A percentile compares a stretch with the other conserved stretches of the same genome.
Conservation (phyloP, 2,888 invertebrate genomes). For the Thereva unica region DNA sequence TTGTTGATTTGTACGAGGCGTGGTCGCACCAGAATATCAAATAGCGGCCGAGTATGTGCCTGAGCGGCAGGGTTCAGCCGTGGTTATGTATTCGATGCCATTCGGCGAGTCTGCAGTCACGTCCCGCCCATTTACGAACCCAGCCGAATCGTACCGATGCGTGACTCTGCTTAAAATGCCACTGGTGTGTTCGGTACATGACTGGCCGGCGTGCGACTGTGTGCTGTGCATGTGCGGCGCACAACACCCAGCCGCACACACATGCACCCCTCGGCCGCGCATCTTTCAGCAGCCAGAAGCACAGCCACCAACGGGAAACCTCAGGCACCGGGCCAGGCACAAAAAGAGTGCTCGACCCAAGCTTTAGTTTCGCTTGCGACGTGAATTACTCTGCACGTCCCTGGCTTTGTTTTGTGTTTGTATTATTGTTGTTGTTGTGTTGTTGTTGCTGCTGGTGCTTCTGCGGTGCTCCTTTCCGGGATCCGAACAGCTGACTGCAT, state of each 20-base stretch:
- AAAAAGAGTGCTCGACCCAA: constrained; percentile 33
- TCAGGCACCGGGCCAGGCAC: constrained; percentile 31
- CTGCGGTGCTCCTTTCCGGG: constrained; percentile 27
- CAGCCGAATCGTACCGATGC: constrained; percentile 48
- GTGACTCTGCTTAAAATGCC: constrained; percentile 60
- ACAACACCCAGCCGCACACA: not conserved
- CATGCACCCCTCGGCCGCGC: constrained; percentile 27
- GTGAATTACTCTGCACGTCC: constrained; percentile 56
- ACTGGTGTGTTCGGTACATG: constrained; percentile 59
- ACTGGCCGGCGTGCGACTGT: constrained; percentile 47
- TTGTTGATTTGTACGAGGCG: constrained; percentile 46
- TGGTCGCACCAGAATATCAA: constrained; percentile 44
- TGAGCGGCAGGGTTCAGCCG: not conserved
- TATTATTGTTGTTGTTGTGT: constrained; percentile 18
- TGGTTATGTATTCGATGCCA: constrained; percentile 46
- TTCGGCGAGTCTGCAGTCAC: constrained; percentile 55
- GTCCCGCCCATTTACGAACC: constrained; percentile 60
- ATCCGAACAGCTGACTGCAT: constrained; percentile 36
- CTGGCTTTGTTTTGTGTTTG: constrained; percentile 28
- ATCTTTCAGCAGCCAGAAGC: constrained; percentile 30
- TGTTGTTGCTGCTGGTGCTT: constrained; percentile 5
- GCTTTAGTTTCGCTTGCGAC: constrained; percentile 59
- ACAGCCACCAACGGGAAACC: constrained; percentile 41
- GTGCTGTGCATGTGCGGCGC: constrained; percentile 8
- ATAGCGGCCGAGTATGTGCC: constrained; percentile 33